Evolutionary conservation across 2,888 invertebrate species (phyloP), one percentile per base, ranked within the genome.

Genomic region (Aplocera efformata): DNA sequence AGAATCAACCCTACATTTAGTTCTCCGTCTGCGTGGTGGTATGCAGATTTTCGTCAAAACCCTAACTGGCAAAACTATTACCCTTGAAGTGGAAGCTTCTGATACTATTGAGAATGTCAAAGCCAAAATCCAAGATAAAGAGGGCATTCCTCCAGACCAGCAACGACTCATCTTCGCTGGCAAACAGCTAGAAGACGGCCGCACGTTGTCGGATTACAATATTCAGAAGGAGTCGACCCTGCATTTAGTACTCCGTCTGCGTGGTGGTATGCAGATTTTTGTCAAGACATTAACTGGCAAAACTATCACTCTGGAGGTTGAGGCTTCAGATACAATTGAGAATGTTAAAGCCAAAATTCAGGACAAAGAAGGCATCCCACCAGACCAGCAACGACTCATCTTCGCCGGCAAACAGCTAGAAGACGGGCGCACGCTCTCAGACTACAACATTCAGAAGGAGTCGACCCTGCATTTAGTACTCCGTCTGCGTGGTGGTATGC

Each of bases 21-120:
- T 55, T 0, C 25, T 55, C 2, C 54, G 54, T 41, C 52, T 55
- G 6, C 46, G 54, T n/a, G 54, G 54, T 10, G 54, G 54, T 44
- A 55, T 55, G 54, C 54, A 55, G 4, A 55, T 55, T 6, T 55
- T 55, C 32, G 54, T 55, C 4, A 55, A 55, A n/a, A 55, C 54
- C 0, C 6, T 55, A 8, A 55, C 54, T 0, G 54, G 54, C 10
- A 55, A 55, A n/a, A 55, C 54, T 0, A 55, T 55, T 20, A 55
- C 54, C 0, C 24, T 55, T 0, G 54, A 55, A 23, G 54, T 55
- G 0, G 54, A 55, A 23, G 52, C 54, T 8, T 52, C 54, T 0
- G 54, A 55, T 26, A 55, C 54, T 0, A 55, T 55, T 3, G 54
- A 55, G 7, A 55, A 55, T 4, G 54, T 55, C 0, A 55, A 55